Evolutionary conservation across 2,797 vertebrate species (phyloP).

Genomic region (Girardinus metallicus): DNA sequence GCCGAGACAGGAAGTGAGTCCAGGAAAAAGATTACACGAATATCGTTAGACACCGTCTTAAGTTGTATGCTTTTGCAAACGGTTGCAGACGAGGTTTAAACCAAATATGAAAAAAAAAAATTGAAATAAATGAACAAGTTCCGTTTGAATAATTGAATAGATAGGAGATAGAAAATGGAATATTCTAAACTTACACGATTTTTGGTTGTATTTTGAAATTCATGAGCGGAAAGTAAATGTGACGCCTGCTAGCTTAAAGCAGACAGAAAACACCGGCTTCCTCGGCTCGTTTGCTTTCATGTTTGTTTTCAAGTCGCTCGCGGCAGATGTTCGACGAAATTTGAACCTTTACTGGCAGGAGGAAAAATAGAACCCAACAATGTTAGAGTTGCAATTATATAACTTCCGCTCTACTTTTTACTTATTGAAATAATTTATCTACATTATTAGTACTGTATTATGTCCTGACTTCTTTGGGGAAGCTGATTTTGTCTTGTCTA

Average conservation of each 20-base stretch:
- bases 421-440: not conserved
- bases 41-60: not conserved
- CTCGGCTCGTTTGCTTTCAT: constrained; percentile 6
- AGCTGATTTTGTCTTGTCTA: too few species aligned
- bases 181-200: not conserved
- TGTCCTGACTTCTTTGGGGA: not conserved
- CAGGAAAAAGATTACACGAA: not conserved
- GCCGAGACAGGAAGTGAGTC: constrained; percentile 13
- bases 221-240: not conserved
- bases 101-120: not conserved
- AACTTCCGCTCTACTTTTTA: not conserved
- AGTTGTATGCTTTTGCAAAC: not conserved
- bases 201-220: constrained; percentile 47
- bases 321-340: not conserved
- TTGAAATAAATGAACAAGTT: not conserved
- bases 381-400: not conserved
- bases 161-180: not conserved
- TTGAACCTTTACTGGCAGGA: not conserved
- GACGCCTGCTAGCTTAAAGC: not conserved
- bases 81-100: not conserved
- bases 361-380: not conserved
- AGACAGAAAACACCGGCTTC: constrained; percentile 1
- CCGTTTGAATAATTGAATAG: not conserved
- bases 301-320: not conserved
- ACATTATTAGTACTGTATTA: not conserved